Conservation (phyloP, 2,797 vertebrate genomes). For the Synaphobranchus kaupii region DNA sequence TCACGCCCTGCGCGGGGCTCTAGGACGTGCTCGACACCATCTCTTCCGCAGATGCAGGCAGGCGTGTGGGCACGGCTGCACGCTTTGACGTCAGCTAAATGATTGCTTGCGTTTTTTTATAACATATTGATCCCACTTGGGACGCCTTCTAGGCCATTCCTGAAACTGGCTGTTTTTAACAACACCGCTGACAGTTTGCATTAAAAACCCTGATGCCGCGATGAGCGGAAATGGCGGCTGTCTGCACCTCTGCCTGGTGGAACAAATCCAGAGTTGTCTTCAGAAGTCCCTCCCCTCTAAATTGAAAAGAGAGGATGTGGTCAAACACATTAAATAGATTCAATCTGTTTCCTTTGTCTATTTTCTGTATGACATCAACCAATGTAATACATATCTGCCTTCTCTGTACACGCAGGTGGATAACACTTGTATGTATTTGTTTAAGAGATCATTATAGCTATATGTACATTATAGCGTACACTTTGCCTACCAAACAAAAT, state of each 20-base stretch:
- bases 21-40: not conserved
- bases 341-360: not conserved
- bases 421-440: not conserved
- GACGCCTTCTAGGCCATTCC: constrained; percentile 28
- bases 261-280: constrained; percentile 97
- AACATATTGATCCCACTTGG: constrained; percentile 52
- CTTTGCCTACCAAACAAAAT: no score
- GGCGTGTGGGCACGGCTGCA: not conserved
- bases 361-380: constrained; percentile 39
- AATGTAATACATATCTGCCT: not conserved
- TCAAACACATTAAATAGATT: constrained; percentile 16
- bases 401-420: not conserved
- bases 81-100: constrained; percentile 37
- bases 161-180: constrained; percentile 18
- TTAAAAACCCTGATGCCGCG: constrained; percentile 43
- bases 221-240: constrained; percentile 23
- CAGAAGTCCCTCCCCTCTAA: constrained; percentile 92
- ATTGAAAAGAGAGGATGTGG: constrained; percentile 46
- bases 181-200: constrained; percentile 41
- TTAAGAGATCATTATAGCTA: not conserved
- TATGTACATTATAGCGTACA: not conserved
- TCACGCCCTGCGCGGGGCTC: no score
- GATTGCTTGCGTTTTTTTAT: constrained; percentile 44
- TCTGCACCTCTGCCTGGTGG: constrained; percentile 91
- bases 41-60: not conserved